Evolutionary conservation across 2,888 invertebrate genomes (phyloP).

Genomic region (Ctenicera cuprea): DNA sequence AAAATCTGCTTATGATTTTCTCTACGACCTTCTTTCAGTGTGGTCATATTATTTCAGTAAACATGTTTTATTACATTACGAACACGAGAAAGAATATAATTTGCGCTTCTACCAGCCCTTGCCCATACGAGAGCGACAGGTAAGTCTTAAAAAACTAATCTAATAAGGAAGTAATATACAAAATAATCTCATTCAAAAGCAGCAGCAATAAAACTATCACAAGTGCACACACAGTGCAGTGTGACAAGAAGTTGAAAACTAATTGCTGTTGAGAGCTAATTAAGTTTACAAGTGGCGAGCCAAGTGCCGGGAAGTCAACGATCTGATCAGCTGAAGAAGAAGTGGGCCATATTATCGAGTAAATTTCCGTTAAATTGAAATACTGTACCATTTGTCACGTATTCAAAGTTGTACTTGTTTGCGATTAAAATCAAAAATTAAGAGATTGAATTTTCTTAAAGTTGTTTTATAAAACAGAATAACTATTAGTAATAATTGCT

Average conservation of each 20-base stretch:
- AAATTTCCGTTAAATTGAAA: conserved; percentile 31
- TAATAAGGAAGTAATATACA: conserved; percentile 38
- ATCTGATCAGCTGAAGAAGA: conserved; percentile 53
- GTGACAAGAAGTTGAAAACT: conserved; percentile 59
- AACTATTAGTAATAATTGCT: no score
- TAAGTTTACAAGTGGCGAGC: conserved; percentile 62
- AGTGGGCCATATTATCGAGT: conserved; percentile 26
- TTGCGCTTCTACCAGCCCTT: not conserved
- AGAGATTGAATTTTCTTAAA: no score
- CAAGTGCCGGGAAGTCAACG: conserved; percentile 62
- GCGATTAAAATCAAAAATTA: not conserved
- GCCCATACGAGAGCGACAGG: not conserved
- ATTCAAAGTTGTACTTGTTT: not conserved
- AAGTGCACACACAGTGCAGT: conserved; percentile 29
- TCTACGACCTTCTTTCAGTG: no score
- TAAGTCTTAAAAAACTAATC: conserved; percentile 9
- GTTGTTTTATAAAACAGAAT: no score
- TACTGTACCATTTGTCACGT: not conserved
- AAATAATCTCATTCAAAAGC: conserved; percentile 31
- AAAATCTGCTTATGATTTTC: no score
- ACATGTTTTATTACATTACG: no score
- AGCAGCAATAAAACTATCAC: conserved; percentile 33
- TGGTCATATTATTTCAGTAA: no score
- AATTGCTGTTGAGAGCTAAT: conserved; percentile 63
- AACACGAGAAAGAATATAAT: no score